Conservation (phyloP, 2,888 invertebrate species). For the Drosophila rellima region DNA sequence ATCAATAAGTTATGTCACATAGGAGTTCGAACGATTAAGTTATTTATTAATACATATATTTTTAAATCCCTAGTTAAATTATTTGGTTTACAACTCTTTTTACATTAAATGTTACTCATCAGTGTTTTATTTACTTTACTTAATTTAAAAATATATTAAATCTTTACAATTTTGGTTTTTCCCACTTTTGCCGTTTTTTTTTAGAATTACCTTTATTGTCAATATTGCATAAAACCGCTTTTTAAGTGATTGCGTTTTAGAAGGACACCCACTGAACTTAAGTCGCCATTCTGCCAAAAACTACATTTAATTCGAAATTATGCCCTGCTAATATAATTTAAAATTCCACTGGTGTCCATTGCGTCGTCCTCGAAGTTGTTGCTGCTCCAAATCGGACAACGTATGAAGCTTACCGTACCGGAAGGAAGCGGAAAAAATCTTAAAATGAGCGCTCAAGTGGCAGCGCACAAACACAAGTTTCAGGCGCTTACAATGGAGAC, state of each 20-base stretch:
- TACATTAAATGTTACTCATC: no score
- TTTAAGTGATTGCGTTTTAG: neutral
- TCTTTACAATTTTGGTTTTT: neutral
- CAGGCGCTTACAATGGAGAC: conserved; percentile 23
- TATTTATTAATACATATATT: no score
- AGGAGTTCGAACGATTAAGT: no score
- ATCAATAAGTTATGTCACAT: no score
- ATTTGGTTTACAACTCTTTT: no score
- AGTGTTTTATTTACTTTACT: no score
- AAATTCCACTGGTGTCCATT: conserved; percentile 73
- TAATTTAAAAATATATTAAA: neutral
- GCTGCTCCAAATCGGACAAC: conserved; percentile 36
- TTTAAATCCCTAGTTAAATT: no score
- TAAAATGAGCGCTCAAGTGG: conserved; percentile 73
- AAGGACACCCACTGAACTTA: conserved; percentile 36
- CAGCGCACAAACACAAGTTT: conserved; percentile 59
- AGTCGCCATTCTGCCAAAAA: conserved; percentile 33
- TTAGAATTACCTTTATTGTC: neutral
- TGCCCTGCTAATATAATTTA: conserved; percentile 74
- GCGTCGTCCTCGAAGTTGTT: conserved; percentile 22
- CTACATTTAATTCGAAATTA: conserved; percentile 78
- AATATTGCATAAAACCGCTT: neutral
- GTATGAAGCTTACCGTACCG: conserved; percentile 55
- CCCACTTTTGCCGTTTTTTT: neutral
- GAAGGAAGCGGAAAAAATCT: conserved; percentile 63